Conservation (phyloP, 2,888 invertebrate species). For the Tholera decimalis region DNA sequence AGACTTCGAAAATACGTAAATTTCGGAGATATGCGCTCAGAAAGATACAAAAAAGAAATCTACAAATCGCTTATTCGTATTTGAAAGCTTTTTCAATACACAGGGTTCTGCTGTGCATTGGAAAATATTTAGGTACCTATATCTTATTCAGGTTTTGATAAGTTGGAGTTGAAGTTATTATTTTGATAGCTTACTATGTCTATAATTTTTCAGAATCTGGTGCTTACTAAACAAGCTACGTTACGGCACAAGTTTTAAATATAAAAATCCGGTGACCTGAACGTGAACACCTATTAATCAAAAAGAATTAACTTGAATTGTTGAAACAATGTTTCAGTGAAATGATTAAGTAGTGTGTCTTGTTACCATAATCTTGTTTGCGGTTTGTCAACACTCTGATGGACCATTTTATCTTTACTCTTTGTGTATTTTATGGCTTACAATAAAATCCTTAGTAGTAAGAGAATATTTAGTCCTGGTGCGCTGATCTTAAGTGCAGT, state of each 20-base stretch:
- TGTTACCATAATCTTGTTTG: constrained; percentile 27
- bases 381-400: neutral
- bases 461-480: neutral
- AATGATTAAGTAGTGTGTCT: constrained; percentile 14
- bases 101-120: too few relatives aligned
- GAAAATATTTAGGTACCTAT: too few relatives aligned
- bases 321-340: constrained; percentile 5
- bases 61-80: too few relatives aligned
- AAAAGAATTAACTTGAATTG: constrained; percentile 11
- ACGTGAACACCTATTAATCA: neutral
- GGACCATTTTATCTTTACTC: constrained; percentile 15
- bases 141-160: too few relatives aligned
- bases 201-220: neutral
- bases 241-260: neutral
- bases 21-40: too few relatives aligned
- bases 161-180: too few relatives aligned
- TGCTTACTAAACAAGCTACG: neutral
- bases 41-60: too few relatives aligned
- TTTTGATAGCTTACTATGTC: neutral
- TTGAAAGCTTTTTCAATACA: too few relatives aligned
- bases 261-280: neutral
- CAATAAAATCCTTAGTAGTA: neutral
- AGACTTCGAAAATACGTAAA: too few relatives aligned
- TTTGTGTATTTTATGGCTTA: constrained; percentile 15
- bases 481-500: neutral